Conservation (phyloP, 2,113 vertebrate species). For the Scophthalmus maximus region DNA sequence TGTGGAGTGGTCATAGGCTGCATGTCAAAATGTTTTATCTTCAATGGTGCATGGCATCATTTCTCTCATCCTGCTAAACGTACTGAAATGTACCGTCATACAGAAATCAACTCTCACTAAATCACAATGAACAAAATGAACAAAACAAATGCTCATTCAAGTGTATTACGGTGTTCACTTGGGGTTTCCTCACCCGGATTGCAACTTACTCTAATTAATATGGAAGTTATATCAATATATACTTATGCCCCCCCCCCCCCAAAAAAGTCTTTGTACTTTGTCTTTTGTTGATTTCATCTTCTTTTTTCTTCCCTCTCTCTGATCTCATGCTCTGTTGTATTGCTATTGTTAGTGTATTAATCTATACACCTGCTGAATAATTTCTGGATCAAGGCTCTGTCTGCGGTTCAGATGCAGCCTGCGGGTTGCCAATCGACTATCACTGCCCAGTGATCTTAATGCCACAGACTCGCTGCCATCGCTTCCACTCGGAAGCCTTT, state of each 20-base stretch:
- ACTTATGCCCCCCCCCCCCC: too few relatives aligned
- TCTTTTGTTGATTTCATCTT: too few relatives aligned
- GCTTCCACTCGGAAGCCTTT: slow-evolving; percentile 37
- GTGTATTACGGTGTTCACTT: too few relatives aligned
- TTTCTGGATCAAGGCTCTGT: slow-evolving; percentile 3
- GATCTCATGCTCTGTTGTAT: too few relatives aligned
- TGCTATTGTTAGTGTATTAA: too few relatives aligned
- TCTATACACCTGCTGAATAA: too few relatives aligned
- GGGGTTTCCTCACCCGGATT: too few relatives aligned
- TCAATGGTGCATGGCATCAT: neutral
- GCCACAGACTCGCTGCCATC: slow-evolving; percentile 14
- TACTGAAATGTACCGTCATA: neutral
- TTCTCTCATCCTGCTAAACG: neutral
- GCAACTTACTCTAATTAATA: too few relatives aligned
- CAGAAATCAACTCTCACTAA: neutral
- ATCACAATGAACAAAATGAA: too few relatives aligned
- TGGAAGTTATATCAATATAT: too few relatives aligned
- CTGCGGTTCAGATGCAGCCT: slow-evolving; percentile 24
- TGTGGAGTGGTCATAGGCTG: neutral
- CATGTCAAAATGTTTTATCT: neutral
- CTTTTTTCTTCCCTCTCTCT: too few relatives aligned
- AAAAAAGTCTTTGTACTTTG: too few relatives aligned
- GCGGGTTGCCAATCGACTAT: slow-evolving; percentile 21
- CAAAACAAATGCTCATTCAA: neutral
- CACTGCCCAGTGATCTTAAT: slow-evolving; percentile 21